phyloP scores from a whole-genome alignment of 2,113 vertebrate species.

The Apodemus speciosus region DNA sequence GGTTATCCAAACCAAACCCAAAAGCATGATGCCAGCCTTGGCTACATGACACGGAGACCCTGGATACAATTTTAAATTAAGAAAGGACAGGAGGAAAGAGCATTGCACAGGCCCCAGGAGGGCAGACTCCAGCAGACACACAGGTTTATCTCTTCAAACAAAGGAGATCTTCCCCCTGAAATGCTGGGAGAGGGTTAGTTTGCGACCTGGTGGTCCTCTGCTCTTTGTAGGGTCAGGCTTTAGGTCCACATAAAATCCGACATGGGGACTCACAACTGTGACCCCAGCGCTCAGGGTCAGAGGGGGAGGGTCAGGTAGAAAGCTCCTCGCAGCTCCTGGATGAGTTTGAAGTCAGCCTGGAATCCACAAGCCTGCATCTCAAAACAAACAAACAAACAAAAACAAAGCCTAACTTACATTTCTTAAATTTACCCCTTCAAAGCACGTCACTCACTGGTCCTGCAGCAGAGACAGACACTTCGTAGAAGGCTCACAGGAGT shows the following conservation, averaged over 20 bases:
- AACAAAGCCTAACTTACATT: background rate
- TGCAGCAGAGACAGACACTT: background rate
- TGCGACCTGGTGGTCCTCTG: background rate
- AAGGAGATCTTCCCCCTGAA: background rate
- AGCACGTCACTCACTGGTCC: background rate
- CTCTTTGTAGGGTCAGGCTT: background rate
- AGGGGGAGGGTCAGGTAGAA: background rate
- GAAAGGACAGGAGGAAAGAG: background rate
- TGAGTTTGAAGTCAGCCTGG: background rate
- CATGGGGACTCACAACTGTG: too few relatives aligned
- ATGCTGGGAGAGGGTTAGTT: background rate
- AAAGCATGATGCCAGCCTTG: background rate
- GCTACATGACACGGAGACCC: background rate
- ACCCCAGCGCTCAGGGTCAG: background rate
- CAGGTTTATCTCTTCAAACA: background rate
- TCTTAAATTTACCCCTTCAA: background rate
- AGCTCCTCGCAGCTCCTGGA: background rate
- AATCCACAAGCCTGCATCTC: background rate
- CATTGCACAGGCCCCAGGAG: background rate
- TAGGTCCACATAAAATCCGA: background rate
- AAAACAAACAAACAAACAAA: background rate
- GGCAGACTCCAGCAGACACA: too few relatives aligned
- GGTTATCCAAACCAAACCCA: background rate
- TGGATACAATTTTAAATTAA: background rate
- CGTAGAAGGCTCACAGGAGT: background rate